phyloP scores from a whole-genome alignment of 2,888 invertebrate genomes.

The Allophyes oxyacanthae region DNA sequence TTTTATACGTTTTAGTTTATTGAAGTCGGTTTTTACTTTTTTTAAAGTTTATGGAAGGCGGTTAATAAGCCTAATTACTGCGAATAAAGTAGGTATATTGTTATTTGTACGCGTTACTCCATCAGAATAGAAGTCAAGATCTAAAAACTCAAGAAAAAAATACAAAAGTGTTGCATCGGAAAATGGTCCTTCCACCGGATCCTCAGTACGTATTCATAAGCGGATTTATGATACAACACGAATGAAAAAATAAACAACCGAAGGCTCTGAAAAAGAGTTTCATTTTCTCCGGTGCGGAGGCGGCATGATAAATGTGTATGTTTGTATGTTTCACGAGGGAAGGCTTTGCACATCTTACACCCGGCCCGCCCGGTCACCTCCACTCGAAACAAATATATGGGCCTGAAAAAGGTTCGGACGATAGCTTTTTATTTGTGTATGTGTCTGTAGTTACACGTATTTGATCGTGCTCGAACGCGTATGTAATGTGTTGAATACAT shows the following conservation, averaged over 20 bases:
- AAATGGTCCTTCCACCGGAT: constrained; percentile 1
- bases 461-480: too few relatives aligned
- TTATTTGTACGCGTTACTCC: too few relatives aligned
- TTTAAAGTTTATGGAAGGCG: too few relatives aligned
- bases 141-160: constrained; percentile 9
- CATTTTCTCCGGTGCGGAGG: constrained; percentile 27
- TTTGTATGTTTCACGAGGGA: constrained; percentile 43
- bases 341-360: constrained; percentile 30
- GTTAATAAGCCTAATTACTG: too few relatives aligned
- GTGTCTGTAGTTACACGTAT: neutral
- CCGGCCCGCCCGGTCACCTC: constrained; percentile 19
- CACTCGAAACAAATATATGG: constrained; percentile 12
- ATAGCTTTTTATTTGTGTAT: constrained; percentile 4
- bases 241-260: constrained; percentile 42
- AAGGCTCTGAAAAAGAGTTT: constrained; percentile 35
- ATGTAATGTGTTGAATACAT: too few relatives aligned
- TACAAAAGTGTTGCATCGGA: neutral
- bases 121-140: neutral
- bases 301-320: constrained; percentile 41
- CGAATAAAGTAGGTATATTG: too few relatives aligned
- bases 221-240: constrained; percentile 38
- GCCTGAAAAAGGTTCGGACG: constrained; percentile 6
- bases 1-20: too few relatives aligned
- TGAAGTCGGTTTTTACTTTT: too few relatives aligned
- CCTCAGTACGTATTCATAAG: constrained; percentile 51